Conservation (phyloP, 2,888 invertebrate species). For the Phlogophora meticulosa region DNA sequence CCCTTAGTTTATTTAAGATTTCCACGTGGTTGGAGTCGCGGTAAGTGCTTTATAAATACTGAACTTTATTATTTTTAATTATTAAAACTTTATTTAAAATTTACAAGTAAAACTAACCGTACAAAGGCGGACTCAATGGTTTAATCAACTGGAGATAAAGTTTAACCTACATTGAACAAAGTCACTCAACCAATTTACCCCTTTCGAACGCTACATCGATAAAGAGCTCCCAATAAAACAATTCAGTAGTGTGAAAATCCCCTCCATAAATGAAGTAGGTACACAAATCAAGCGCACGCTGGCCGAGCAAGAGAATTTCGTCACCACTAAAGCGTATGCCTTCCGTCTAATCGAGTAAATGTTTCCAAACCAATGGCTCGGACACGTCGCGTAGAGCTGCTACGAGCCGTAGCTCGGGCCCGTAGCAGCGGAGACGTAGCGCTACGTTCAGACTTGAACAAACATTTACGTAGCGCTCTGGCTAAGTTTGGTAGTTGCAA, state of each 20-base stretch:
- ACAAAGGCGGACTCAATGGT: too few species aligned
- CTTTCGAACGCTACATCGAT: conserved; percentile 47
- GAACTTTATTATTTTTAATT: too few species aligned
- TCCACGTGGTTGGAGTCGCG: background rate
- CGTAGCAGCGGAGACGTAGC: conserved; percentile 74
- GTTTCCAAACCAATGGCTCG: conserved; percentile 84
- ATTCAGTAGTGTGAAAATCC: conserved; percentile 58
- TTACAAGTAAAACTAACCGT: too few species aligned
- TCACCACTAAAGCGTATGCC: conserved; percentile 85
- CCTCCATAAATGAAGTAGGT: conserved; percentile 66
- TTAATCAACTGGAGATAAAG: conserved; percentile 19
- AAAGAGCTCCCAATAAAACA: conserved; percentile 59
- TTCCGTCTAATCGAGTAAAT: conserved; percentile 88
- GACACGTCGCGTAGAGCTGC: conserved; percentile 82
- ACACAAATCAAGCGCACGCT: conserved; percentile 72
- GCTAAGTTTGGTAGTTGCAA: conserved; percentile 68
- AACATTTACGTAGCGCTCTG: conserved; percentile 79
- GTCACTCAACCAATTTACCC: conserved; percentile 42
- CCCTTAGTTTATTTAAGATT: background rate
- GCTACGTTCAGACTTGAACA: conserved; percentile 75
- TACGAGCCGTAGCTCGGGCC: conserved; percentile 75
- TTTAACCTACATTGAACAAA: conserved; percentile 24
- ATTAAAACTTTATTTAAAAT: too few species aligned
- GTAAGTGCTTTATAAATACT: background rate
- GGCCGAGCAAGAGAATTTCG: conserved; percentile 78